These are phyloP conservation scores for Synanthedon tipuliformis DNA, from an alignment of 2,888 invertebrate genomes.

Conservation along the genomic window DNA sequence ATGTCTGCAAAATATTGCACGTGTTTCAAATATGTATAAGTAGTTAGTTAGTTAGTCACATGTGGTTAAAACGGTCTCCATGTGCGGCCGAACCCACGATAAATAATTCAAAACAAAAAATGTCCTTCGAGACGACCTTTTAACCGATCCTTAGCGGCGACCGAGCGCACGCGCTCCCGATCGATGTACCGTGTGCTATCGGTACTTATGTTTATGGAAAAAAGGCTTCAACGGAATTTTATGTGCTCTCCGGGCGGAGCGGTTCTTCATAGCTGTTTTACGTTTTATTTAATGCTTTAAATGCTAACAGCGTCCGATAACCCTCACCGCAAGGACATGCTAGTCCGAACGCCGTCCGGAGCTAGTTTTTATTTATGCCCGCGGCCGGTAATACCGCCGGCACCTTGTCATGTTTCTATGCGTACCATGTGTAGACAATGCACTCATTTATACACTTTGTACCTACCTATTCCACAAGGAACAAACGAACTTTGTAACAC, in stretches of 20 bases:
- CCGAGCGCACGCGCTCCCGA: conserved; percentile 18
- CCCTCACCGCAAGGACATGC: conserved; percentile 59
- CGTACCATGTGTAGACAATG: background rate
- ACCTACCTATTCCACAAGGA: background rate
- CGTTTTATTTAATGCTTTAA: conserved; percentile 56
- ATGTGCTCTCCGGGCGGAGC: conserved; percentile 47
- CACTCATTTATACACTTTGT: background rate
- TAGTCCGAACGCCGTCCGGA: conserved; percentile 24
- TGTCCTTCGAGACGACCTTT: conserved; percentile 60
- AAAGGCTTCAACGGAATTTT: conserved; percentile 65
- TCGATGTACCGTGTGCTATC: conserved; percentile 49
- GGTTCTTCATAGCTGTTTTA: conserved; percentile 61
- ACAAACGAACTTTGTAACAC: conserved; percentile 2
- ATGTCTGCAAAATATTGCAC: background rate
- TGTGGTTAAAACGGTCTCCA: conserved; percentile 15
- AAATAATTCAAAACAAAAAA: conserved; percentile 45
- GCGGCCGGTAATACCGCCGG: conserved; percentile 31
- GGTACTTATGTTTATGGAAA: conserved; percentile 50
- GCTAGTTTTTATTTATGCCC: conserved; percentile 37
- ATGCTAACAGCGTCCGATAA: conserved; percentile 66
- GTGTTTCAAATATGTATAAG: background rate
- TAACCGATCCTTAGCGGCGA: conserved; percentile 32
- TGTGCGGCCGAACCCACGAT: conserved; percentile 27
- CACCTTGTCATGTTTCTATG: conserved; percentile 13
- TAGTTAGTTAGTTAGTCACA: conserved; percentile 6